Conservation (phyloP, 1,140 invertebrate species). For the Episyrphus balteatus region DNA sequence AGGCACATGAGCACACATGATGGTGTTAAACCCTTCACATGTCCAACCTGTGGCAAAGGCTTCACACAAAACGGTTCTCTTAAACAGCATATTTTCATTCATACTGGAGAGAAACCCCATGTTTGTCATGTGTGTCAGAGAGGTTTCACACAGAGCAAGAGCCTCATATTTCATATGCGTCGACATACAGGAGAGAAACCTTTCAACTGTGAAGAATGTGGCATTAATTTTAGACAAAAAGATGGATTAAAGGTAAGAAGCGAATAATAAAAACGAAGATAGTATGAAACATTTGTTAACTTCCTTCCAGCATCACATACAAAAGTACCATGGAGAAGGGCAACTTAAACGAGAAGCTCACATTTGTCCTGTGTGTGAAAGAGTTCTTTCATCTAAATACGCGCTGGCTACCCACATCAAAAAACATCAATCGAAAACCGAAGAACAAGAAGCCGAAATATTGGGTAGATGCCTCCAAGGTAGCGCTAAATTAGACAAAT, state of each 20-base stretch:
- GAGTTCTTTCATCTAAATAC: slow-evolving; percentile 5
- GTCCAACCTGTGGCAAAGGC: slow-evolving; percentile 48
- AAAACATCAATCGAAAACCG: too few relatives aligned
- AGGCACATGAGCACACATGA: slow-evolving; percentile 52
- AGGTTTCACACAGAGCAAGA: slow-evolving; percentile 23
- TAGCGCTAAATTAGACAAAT: slow-evolving; percentile 17
- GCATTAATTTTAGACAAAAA: slow-evolving; percentile 12
- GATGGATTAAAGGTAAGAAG: slow-evolving; percentile 12
- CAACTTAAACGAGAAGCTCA: not conserved
- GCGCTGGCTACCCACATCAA: too few relatives aligned
- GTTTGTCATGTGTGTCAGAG: slow-evolving; percentile 24
- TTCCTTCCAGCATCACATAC: slow-evolving; percentile 27
- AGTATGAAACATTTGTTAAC: not conserved
- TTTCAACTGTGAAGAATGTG: slow-evolving; percentile 36
- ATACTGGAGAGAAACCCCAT: slow-evolving; percentile 27
- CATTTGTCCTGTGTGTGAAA: slow-evolving; percentile 14
- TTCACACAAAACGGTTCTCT: slow-evolving; percentile 47
- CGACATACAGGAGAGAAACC: slow-evolving; percentile 37
- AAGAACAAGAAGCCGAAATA: slow-evolving; percentile 7
- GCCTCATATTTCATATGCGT: slow-evolving; percentile 11
- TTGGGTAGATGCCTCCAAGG: not conserved
- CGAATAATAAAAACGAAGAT: not conserved
- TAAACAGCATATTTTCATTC: slow-evolving; percentile 37
- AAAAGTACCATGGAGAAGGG: slow-evolving; percentile 23
- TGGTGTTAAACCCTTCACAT: slow-evolving; percentile 46